A percentile compares a stretch with the other conserved stretches of the same genome.
These are phyloP conservation scores for Rallus limicola DNA, from an alignment of 2,113 vertebrate species.

Conservation along the genomic window DNA sequence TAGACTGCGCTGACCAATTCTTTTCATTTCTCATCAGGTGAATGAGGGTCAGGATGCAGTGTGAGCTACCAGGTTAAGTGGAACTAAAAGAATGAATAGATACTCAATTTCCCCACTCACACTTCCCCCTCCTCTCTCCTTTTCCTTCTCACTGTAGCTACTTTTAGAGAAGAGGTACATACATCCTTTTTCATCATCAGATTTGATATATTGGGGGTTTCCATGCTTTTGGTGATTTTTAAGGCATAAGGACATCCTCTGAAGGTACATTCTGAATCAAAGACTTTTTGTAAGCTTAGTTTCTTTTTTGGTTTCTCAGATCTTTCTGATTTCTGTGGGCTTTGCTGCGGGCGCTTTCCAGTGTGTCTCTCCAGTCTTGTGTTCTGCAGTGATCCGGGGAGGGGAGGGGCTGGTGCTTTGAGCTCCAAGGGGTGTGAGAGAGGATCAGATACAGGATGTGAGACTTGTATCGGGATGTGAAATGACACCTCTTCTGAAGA, in stretches of 20 bases:
- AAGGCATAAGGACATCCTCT: not conserved
- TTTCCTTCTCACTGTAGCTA: no score
- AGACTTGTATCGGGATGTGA: not conserved
- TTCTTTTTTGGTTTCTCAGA: not conserved
- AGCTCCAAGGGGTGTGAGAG: not conserved
- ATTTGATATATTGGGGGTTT: not conserved
- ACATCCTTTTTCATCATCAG: not conserved
- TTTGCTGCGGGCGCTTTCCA: not conserved
- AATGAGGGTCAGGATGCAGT: not conserved
- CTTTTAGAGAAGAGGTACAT: not conserved
- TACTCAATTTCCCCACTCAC: not conserved
- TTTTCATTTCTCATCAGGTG: not conserved
- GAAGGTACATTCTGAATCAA: not conserved
- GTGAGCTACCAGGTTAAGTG: not conserved
- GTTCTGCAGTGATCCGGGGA: not conserved
- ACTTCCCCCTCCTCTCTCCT: no score
- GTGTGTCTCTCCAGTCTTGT: not conserved
- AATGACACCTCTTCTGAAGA: not conserved
- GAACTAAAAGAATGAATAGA: not conserved
- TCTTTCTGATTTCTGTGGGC: not conserved
- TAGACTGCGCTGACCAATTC: no score
- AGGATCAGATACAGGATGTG: rapidly evolving
- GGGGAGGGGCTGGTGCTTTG: not conserved
- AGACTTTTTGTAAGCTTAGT: not conserved
- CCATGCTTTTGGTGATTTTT: not conserved